Base-by-base conservation (phyloP, 2,797 vertebrate species). In the Gila robusta region DNA sequence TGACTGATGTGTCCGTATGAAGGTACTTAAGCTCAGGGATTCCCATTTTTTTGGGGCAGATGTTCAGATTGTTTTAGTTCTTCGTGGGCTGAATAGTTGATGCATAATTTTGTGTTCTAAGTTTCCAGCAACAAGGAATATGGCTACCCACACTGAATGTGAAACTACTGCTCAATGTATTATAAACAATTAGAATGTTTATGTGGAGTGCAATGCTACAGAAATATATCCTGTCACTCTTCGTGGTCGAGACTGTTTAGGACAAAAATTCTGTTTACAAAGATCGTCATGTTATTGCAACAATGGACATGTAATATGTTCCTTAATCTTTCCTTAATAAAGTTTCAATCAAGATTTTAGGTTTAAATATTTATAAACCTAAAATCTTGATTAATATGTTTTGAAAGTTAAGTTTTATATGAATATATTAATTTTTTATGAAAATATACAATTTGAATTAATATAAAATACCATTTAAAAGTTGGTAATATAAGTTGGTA, bases 1-100 rank as follows among this genome's bases (percentile, higher is more conserved):
- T 85, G 77, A 81, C 49, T 69, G 26, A 59, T 73, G 67, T 79
- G 54, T 79, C 19, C 35, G 49, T 64, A 66, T 62, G 69, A 9
- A 49, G 26, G 23, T 69, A 59, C 69, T 74, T 74, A 69, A 82
- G 26, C 35, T 59, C 67, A 79, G 39, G 76, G 62, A 80, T 86
- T 67, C 17, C 44, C 37, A 44, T 79, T 71, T 26, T 79, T 44
- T 28, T 59, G 44, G 41, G 59, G 47, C 87, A 88, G 87, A 83
- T 88, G 87, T 86, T 86, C 69, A 81, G 32, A 73, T 16, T 71
- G 35, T 54, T 84, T 49, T 8, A 84, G 9, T 72, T 79, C 6
- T 71, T 78, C 12, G 23, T 44, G 7, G 26, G 56, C 54, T 70
- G 49, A 73, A 14, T 74, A 32, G 28, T n/a, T 56, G 11, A 76